Evolutionary conservation across 1,140 invertebrate species (phyloP).

Genomic region (Sipha flava): DNA sequence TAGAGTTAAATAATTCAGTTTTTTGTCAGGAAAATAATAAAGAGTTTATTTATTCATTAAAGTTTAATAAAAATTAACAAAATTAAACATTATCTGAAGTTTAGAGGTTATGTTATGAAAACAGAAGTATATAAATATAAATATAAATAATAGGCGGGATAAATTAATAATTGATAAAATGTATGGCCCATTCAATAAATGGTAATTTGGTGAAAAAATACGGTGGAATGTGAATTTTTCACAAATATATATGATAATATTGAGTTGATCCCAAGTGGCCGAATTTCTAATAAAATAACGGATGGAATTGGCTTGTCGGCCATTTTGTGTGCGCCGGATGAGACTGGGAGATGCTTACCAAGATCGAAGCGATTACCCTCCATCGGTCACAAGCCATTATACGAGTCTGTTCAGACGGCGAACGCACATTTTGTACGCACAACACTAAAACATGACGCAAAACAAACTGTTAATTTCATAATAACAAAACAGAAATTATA

Average conservation of each 20-base stretch:
- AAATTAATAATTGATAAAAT: slow-evolving; percentile 26
- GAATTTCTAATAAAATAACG: not conserved
- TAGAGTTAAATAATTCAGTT: too few relatives aligned
- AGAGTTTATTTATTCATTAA: not conserved
- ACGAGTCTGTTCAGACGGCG: slow-evolving; percentile 7
- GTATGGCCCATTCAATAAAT: not conserved
- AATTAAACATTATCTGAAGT: not conserved
- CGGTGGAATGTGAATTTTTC: not conserved
- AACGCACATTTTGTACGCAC: slow-evolving; percentile 2
- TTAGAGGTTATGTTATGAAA: slow-evolving; percentile 32
- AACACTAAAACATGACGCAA: not conserved
- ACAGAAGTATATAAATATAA: not conserved
- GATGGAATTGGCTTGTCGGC: slow-evolving; percentile 14
- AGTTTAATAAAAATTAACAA: not conserved
- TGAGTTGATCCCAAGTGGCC: rapidly evolving
- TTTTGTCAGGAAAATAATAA: too few relatives aligned
- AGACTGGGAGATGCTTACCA: slow-evolving; percentile 18
- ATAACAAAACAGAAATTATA: not conserved
- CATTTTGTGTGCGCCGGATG: slow-evolving; percentile 20
- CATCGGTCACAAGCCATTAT: slow-evolving; percentile 25
- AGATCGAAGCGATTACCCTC: slow-evolving; percentile 32
- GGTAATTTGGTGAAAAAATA: not conserved
- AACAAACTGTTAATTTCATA: not conserved
- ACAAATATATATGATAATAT: too few relatives aligned
- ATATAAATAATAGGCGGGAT: slow-evolving; percentile 22